Percentiles rank a stretch among this genome's conserved stretches.
Conservation (phyloP, 2,797 vertebrate species). For the Tenualosa thibaudeaui region DNA sequence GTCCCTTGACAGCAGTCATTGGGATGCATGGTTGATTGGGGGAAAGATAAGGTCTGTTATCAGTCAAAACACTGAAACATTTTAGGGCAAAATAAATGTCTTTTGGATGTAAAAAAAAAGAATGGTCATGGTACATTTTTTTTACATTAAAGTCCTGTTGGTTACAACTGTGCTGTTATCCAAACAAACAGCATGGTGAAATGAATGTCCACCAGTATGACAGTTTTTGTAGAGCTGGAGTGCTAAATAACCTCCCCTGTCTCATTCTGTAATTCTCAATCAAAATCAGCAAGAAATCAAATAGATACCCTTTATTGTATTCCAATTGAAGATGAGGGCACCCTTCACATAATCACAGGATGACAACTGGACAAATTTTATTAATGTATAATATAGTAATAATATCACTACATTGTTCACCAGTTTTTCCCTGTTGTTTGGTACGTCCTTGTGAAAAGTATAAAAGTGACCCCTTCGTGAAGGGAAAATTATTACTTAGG, state of each 20-base stretch:
- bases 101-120: neutral
- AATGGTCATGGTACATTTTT: neutral
- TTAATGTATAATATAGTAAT: neutral
- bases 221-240: neutral
- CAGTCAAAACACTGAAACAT: neutral
- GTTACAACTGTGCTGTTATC: neutral
- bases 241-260: neutral
- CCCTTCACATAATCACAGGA: neutral
- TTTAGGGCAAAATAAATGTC: neutral
- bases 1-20: neutral
- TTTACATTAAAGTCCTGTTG: neutral
- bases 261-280: neutral
- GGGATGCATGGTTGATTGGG: neutral
- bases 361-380: neutral
- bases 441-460: conserved; percentile 52
- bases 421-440: conserved; percentile 43
- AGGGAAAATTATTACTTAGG: conserved; percentile 49
- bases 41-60: neutral
- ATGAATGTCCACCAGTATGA: neutral
- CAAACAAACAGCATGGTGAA: neutral
- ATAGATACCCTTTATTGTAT: neutral
- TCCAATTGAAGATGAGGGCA: neutral
- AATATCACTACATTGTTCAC: neutral
- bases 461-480: conserved; percentile 43
- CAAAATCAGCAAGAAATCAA: neutral